Evolutionary conservation across 2,797 vertebrate genomes (phyloP).

Genomic region (Diceros bicornis): DNA sequence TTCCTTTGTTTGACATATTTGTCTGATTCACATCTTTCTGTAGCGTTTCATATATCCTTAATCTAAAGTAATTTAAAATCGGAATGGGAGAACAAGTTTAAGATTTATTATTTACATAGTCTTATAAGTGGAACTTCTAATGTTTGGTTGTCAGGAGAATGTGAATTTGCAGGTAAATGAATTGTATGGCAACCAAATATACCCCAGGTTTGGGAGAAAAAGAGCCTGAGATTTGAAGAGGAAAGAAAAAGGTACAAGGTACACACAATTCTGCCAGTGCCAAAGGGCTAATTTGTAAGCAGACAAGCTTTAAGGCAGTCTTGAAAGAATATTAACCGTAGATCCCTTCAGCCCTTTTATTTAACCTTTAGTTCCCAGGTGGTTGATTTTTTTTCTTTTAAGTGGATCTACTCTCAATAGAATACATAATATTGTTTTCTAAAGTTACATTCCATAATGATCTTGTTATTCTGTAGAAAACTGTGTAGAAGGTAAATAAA

Average conservation of each 20-base stretch:
- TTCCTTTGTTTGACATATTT: slow-evolving; percentile 31
- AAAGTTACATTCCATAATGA: slow-evolving; percentile 56
- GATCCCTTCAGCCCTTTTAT: slow-evolving; percentile 74
- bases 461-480: slow-evolving; percentile 67
- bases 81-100: slow-evolving; percentile 76
- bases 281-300: slow-evolving; percentile 88
- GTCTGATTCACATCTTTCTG: slow-evolving; percentile 46
- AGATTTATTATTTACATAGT: slow-evolving; percentile 67
- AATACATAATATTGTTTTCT: slow-evolving; percentile 67
- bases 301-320: slow-evolving; percentile 83
- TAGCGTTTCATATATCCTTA: slow-evolving; percentile 47
- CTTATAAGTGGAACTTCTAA: slow-evolving; percentile 63
- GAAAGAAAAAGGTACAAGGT: slow-evolving; percentile 51
- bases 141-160: slow-evolving; percentile 71
- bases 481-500: slow-evolving; percentile 66
- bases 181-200: slow-evolving; percentile 75
- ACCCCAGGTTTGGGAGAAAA: slow-evolving; percentile 66
- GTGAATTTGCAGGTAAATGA: slow-evolving; percentile 73
- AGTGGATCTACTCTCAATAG: slow-evolving; percentile 63
- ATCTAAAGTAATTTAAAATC: slow-evolving; percentile 77
- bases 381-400: slow-evolving; percentile 71
- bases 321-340: slow-evolving; percentile 81
- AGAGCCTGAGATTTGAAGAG: slow-evolving; percentile 62
- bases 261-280: slow-evolving; percentile 83
- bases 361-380: slow-evolving; percentile 73